Evolutionary conservation across 1,140 invertebrate genomes (phyloP).

Genomic region (Eupristina koningsbergeri): DNA sequence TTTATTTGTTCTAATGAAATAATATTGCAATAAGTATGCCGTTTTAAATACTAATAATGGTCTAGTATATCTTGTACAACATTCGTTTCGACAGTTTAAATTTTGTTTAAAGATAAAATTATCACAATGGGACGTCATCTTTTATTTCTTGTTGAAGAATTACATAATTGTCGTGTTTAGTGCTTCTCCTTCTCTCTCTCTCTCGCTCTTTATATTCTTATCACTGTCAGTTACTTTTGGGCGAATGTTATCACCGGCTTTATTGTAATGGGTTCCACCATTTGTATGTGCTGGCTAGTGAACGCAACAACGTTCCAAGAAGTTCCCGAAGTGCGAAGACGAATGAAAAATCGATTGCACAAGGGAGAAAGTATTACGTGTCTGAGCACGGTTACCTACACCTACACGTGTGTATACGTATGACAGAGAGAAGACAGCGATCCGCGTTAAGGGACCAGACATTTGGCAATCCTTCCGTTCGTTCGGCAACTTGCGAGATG

Average conservation of each 20-base stretch:
- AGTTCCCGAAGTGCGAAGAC: conserved; percentile 52
- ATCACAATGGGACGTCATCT: background rate
- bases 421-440: conserved; percentile 25
- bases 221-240: conserved; percentile 20
- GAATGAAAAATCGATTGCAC: conserved; percentile 56
- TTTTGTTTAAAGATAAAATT: conserved; percentile 35
- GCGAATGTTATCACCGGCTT: conserved; percentile 44
- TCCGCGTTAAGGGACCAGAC: conserved; percentile 49
- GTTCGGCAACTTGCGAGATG: conserved; percentile 55
- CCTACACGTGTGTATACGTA: background rate
- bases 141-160: too few species aligned
- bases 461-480: conserved; percentile 55
- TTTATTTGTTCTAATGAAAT: too few species aligned
- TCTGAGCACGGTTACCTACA: too few species aligned
- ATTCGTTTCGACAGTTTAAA: conserved; percentile 40
- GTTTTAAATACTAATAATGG: too few species aligned
- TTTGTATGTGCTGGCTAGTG: background rate
- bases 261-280: background rate
- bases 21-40: too few species aligned
- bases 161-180: background rate
- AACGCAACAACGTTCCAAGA: conserved; percentile 51
- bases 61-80: too few species aligned
- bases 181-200: background rate
- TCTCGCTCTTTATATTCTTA: background rate
- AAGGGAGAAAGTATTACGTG: background rate